Percentiles rank a stretch among this genome's conserved stretches.
Conservation (phyloP, 2,888 invertebrate genomes). For the Dryomyza anilis region DNA sequence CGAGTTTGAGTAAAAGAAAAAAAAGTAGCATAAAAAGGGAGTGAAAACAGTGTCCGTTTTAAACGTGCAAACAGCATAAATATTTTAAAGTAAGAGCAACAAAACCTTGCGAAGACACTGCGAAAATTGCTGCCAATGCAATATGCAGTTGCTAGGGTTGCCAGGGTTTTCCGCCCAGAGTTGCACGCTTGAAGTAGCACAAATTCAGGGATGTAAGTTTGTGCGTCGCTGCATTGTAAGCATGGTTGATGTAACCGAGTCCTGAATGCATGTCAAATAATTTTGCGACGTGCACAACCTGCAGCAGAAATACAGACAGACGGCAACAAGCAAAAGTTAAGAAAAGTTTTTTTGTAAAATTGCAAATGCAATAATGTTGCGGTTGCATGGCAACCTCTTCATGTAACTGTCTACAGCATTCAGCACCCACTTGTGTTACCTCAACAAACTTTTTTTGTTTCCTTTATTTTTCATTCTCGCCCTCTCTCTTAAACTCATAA, state of each 20-base stretch:
- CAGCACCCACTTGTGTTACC: too few species aligned
- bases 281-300: not conserved
- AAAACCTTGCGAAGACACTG: not conserved
- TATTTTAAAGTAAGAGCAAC: not conserved
- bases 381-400: conserved; percentile 27
- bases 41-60: too few species aligned
- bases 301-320: not conserved
- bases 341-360: conserved; percentile 13
- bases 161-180: too few species aligned
- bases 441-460: too few species aligned
- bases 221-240: not conserved
- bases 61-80: not conserved
- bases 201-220: too few species aligned
- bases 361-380: conserved; percentile 24
- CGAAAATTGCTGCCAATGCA: not conserved
- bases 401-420: too few species aligned
- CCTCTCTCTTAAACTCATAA: too few species aligned
- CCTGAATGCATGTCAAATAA: not conserved
- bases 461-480: too few species aligned
- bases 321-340: conserved; percentile 8
- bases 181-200: too few species aligned
- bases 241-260: not conserved
- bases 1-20: too few species aligned
- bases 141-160: too few species aligned
- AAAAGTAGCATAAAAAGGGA: too few species aligned